phyloP scores from a whole-genome alignment of 2,113 vertebrate genomes.

The Melierax canorus region DNA sequence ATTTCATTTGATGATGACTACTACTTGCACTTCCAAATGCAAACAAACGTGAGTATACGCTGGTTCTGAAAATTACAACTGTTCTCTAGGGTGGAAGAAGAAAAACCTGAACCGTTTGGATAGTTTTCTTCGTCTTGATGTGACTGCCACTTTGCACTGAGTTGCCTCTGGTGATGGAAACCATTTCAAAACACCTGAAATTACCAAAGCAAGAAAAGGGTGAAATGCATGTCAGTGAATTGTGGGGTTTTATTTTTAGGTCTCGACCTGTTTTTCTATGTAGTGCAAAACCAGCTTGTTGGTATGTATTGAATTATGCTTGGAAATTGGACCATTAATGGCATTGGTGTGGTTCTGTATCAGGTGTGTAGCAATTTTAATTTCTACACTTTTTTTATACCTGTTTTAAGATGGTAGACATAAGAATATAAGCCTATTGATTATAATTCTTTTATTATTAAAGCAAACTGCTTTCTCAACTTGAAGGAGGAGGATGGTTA shows the following conservation, averaged over 20 bases:
- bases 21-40: neutral
- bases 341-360: slow-evolving; percentile 28
- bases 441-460: neutral
- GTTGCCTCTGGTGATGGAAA: neutral
- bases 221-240: neutral
- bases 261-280: slow-evolving; percentile 36
- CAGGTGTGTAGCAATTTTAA: slow-evolving; percentile 24
- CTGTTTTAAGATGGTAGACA: slow-evolving; percentile 50
- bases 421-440: slow-evolving; percentile 20
- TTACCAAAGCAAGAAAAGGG: slow-evolving; percentile 22
- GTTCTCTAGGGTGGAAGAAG: neutral
- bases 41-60: neutral
- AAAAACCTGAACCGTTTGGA: neutral
- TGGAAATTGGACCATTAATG: slow-evolving; percentile 39
- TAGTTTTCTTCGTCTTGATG: neutral
- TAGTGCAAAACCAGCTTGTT: neutral
- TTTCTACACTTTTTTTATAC: slow-evolving; percentile 6
- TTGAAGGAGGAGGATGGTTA: neutral
- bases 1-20: neutral
- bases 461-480: neutral
- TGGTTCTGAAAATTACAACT: neutral
- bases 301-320: slow-evolving; percentile 29
- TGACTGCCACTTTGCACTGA: neutral
- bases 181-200: neutral
- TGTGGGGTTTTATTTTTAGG: neutral